phyloP scores from a whole-genome alignment of 2,113 vertebrate species.

The Anas platyrhynchos region DNA sequence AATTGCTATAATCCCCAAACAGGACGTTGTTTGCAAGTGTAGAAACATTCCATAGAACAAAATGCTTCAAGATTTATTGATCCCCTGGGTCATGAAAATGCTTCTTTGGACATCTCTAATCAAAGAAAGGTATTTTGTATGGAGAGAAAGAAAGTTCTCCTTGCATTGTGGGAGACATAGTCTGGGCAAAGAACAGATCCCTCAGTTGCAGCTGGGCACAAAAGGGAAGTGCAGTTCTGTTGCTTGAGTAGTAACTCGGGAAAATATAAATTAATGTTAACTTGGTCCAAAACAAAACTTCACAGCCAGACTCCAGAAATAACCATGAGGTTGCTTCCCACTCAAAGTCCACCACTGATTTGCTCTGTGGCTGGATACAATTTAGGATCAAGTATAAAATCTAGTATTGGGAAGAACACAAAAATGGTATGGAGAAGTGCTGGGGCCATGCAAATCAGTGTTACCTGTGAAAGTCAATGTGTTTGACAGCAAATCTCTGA shows the following conservation, averaged over 20 bases:
- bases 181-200: neutral
- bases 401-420: neutral
- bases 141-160: neutral
- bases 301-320: neutral
- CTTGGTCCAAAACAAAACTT: neutral
- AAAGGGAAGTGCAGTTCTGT: neutral
- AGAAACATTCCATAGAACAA: neutral
- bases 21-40: neutral
- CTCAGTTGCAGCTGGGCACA: neutral
- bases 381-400: neutral
- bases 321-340: neutral
- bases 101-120: neutral
- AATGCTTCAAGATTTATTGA: neutral
- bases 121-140: neutral
- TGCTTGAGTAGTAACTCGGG: neutral
- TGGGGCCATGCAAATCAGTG: neutral
- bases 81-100: neutral
- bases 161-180: neutral
- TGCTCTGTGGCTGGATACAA: neutral
- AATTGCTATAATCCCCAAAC: neutral
- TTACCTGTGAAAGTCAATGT: neutral
- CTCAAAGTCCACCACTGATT: neutral
- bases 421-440: neutral
- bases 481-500: neutral
- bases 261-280: neutral